Conservation (phyloP, 1,140 invertebrate genomes). For the Orchestia grillus region DNA sequence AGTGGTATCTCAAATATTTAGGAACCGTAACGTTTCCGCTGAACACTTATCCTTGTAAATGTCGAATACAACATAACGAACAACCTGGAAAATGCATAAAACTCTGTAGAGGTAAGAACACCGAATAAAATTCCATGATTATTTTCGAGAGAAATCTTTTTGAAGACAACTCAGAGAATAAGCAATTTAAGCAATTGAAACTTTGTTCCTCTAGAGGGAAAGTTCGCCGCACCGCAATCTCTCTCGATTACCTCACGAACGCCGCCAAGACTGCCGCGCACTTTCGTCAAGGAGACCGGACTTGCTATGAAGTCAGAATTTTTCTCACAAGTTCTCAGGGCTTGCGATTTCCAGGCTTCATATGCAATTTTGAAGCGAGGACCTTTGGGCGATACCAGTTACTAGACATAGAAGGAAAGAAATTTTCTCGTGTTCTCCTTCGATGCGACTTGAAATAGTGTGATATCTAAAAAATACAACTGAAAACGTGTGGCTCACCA, state of each 20-base stretch:
- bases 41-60: neutral
- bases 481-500: neutral
- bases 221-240: neutral
- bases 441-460: neutral
- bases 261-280: neutral
- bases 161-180: neutral
- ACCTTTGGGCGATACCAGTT: neutral
- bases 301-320: neutral
- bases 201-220: neutral
- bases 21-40: neutral
- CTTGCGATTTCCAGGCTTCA: neutral
- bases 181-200: neutral
- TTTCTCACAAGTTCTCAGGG: neutral
- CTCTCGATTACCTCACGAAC: neutral
- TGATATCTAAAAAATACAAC: neutral
- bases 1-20: neutral
- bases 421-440: neutral
- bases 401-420: neutral
- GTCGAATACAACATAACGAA: neutral
- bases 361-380: neutral
- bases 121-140: neutral
- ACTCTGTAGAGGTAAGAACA: neutral
- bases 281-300: neutral
- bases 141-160: neutral
- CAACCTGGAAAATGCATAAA: neutral